These are phyloP conservation scores for Lottia scabra DNA, from an alignment of 2,888 invertebrate genomes.

Conservation along the genomic window DNA sequence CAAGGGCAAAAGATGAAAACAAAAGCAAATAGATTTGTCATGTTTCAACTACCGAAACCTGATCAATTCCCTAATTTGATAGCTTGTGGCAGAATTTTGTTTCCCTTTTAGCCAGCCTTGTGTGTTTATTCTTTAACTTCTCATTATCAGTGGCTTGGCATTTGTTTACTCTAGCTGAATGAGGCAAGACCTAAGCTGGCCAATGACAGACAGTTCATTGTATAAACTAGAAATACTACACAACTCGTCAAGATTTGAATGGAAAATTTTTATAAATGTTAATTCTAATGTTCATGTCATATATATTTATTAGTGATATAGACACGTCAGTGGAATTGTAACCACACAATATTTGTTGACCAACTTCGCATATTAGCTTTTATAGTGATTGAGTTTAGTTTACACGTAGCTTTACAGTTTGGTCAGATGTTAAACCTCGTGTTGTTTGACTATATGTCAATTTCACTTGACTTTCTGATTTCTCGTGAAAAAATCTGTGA, in stretches of 20 bases:
- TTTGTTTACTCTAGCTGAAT: constrained; percentile 25
- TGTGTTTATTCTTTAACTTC: constrained; percentile 32
- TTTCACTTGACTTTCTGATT: too few relatives aligned
- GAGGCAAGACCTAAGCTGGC: constrained; percentile 11
- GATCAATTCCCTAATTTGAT: constrained; percentile 23
- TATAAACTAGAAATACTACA: constrained; percentile 19
- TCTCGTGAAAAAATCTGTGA: too few relatives aligned
- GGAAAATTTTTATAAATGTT: too few relatives aligned
- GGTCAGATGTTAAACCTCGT: too few relatives aligned
- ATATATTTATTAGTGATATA: too few relatives aligned
- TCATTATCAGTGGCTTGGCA: constrained; percentile 32
- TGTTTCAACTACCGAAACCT: constrained; percentile 11
- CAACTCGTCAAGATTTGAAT: neutral
- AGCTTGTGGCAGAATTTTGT: constrained; percentile 31
- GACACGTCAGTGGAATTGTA: too few relatives aligned
- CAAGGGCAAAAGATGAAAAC: neutral
- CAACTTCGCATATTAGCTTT: too few relatives aligned
- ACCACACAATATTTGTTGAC: too few relatives aligned
- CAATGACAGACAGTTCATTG: constrained; percentile 24
- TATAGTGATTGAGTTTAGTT: too few relatives aligned
- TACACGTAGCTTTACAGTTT: too few relatives aligned
- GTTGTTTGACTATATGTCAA: too few relatives aligned
- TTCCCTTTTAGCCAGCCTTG: constrained; percentile 29
- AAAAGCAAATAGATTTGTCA: neutral
- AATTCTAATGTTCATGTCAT: too few relatives aligned